These are phyloP conservation scores for Hermatobates lingyangjiaoensis DNA, from an alignment of 1,140 invertebrate genomes.

Conservation along the genomic window DNA sequence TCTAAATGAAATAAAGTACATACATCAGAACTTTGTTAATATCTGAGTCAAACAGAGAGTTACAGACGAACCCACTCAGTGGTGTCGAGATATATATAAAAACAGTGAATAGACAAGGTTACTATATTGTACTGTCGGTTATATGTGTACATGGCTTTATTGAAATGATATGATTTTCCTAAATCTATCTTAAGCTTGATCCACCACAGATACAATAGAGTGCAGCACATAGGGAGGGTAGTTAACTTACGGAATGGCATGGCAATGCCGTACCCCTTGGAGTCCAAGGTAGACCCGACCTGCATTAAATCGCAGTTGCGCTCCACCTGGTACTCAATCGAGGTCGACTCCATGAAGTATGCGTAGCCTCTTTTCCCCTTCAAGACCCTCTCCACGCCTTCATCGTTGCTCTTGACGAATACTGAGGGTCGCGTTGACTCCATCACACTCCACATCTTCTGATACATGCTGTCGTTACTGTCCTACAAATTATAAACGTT, in stretches of 20 bases:
- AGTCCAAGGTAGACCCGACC: slow-evolving; percentile 54
- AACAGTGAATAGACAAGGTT: no score
- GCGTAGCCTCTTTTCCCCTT: slow-evolving; percentile 47
- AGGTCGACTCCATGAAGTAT: slow-evolving; percentile 70
- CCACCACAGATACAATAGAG: no score
- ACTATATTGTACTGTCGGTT: no score
- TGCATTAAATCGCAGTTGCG: slow-evolving; percentile 54
- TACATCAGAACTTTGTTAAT: no score
- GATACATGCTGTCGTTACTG: slow-evolving; percentile 50
- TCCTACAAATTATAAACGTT: no score
- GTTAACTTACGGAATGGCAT: slow-evolving; percentile 50
- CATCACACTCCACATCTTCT: slow-evolving; percentile 68
- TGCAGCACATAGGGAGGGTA: neutral
- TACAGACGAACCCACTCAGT: no score
- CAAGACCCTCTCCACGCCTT: slow-evolving; percentile 64
- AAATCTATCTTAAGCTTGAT: no score
- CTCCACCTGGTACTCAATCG: slow-evolving; percentile 57
- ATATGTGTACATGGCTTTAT: no score
- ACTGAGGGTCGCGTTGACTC: slow-evolving; percentile 54
- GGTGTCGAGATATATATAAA: no score
- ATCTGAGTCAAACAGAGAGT: no score
- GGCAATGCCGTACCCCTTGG: slow-evolving; percentile 64
- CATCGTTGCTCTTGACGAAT: slow-evolving; percentile 58
- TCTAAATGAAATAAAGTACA: no score
- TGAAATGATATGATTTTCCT: no score